Evolutionary conservation across 2,888 invertebrate genomes (phyloP), one percentile per base, ranked within the genome.

Genomic region (Phymatocera aterrima): DNA sequence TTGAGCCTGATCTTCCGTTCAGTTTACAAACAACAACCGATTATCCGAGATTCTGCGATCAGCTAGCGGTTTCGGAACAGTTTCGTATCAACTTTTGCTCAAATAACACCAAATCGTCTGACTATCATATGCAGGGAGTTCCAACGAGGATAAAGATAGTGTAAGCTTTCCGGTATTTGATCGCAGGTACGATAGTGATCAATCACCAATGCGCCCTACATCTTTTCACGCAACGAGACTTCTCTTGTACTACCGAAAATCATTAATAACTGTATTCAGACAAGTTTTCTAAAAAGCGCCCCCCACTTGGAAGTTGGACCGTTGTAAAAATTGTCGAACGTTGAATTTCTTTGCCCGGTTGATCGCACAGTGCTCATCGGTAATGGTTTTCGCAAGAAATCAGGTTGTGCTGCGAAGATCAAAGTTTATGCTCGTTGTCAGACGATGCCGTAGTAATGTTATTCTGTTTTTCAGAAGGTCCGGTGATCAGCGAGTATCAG

Each of bases 21-120:
- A 21, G 61, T 64, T 64, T 64, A 64, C 57, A 64, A 64, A 18
- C 37, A 64, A 64, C 61, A 64, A 37, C 18, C 61, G 61, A 64
- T 64, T 64, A 64, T 15, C n/a, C 15, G 28, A 4, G 5, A 57
- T 24, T 57, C 54, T 31, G 34, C 61, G 37, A 64, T 64, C 61
- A 64, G 61, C 34, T 64, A 37, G 18, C 37, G 1, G 37, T 64
- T n/a, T 64, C 61, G 34, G n/a, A 64, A 64, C 18, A 37, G 61
- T 34, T 64, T 64, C 18, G 8, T 15, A 31, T 37, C 37, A 61
- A 37, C 34, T 37, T 61, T 18, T n/a, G 18, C 61, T 61, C 61
- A n/a, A 34, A 21, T 15, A 18, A 61, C 18, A 37, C 2, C 61
- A 12, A 61, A 37, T 61, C 18, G 61, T 15, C 37, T 34, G n/a